Evolutionary conservation across 2,797 vertebrate species (phyloP).

Genomic region (Rhinogobio ventralis): DNA sequence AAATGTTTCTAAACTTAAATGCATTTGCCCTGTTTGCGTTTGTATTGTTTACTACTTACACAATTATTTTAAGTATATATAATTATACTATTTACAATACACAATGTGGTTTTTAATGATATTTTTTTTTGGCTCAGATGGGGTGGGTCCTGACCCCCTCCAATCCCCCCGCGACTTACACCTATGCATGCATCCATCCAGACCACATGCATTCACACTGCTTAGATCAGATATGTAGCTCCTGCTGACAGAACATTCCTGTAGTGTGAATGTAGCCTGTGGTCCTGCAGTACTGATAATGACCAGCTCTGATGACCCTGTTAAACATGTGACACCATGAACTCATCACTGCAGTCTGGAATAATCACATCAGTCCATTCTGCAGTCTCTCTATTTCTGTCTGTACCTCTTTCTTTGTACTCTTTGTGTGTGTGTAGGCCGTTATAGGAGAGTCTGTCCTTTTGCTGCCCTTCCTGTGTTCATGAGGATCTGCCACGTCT

Average conservation of each 20-base stretch:
- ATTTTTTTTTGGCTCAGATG: too few relatives aligned
- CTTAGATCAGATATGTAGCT: not conserved
- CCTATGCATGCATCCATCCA: too few relatives aligned
- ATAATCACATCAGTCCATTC: conserved; percentile 2
- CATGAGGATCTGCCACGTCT: conserved; percentile 25
- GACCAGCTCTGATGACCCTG: not conserved
- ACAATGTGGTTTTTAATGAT: too few relatives aligned
- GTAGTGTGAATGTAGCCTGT: not conserved
- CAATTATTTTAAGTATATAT: too few relatives aligned
- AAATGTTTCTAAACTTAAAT: too few relatives aligned
- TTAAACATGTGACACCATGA: conserved; percentile 2
- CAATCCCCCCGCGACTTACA: too few relatives aligned
- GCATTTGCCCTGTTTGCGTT: too few relatives aligned
- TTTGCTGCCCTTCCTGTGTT: not conserved
- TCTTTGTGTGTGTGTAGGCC: conserved; percentile 20
- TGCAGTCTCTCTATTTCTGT: not conserved
- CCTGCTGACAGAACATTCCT: not conserved
- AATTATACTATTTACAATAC: too few relatives aligned
- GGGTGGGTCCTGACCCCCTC: too few relatives aligned
- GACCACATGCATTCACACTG: not conserved
- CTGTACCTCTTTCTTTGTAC: not conserved
- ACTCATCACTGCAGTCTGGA: not conserved
- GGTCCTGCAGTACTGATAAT: conserved; percentile 21
- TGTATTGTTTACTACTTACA: too few relatives aligned
- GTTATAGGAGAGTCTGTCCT: conserved; percentile 2